A percentile compares a stretch with the other conserved stretches of the same genome.
Evolutionary conservation across 2,797 vertebrate genomes (phyloP).

Genomic region (Artibeus lituratus): DNA sequence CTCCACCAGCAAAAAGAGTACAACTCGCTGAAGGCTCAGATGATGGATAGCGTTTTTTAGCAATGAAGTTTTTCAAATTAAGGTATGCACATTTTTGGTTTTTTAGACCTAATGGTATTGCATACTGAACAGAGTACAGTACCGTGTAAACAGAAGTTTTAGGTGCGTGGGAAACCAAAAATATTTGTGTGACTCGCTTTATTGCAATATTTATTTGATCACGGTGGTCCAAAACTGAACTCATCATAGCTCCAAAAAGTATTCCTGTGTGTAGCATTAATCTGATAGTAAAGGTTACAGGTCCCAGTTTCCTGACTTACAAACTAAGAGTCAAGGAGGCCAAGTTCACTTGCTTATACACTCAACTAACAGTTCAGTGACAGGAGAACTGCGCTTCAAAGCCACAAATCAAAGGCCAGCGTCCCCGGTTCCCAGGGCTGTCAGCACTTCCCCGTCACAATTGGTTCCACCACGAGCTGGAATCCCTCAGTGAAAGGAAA

Average conservation of each 20-base stretch:
- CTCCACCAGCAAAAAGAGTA: not conserved
- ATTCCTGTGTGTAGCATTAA: not conserved
- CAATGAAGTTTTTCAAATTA: not conserved
- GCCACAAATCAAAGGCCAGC: slow-evolving; percentile 23
- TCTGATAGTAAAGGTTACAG: not conserved
- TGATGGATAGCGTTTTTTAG: not conserved
- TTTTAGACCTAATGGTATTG: not conserved
- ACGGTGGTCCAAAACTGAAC: not conserved
- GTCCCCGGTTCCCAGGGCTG: slow-evolving; percentile 58
- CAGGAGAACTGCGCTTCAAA: not conserved
- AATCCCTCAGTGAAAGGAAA: slow-evolving; percentile 59
- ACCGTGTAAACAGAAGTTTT: not conserved
- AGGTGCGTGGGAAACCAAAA: not conserved
- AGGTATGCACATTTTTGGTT: not conserved
- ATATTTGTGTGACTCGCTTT: not conserved
- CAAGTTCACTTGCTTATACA: not conserved
- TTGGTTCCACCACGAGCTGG: slow-evolving; percentile 49
- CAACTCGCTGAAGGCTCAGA: not conserved
- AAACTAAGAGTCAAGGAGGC: not conserved
- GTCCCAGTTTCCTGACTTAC: slow-evolving; percentile 19
- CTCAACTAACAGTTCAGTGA: not conserved
- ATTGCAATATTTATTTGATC: not conserved
- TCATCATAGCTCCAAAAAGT: not conserved
- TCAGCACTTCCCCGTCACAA: slow-evolving; percentile 42
- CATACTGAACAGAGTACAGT: not conserved